Percentiles rank a stretch among this genome's conserved stretches.
These are phyloP conservation scores for Hydroisotoma schaefferi DNA, from an alignment of 2,888 invertebrate species.

Conservation along the genomic window DNA sequence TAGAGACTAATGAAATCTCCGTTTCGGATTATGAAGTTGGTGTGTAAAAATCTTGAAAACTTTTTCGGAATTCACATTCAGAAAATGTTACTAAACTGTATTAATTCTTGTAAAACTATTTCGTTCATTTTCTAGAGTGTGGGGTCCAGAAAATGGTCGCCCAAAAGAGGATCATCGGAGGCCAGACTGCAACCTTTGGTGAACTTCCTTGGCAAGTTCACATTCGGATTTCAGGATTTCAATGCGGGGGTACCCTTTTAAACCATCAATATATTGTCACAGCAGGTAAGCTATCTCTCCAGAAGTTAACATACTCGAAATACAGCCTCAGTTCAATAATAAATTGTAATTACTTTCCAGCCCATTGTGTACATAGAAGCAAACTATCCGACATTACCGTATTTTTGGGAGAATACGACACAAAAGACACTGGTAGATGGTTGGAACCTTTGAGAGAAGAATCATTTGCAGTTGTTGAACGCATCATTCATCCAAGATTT, in stretches of 20 bases:
- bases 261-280: conserved; percentile 66
- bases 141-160: conserved; percentile 61
- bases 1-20: conserved; percentile 45
- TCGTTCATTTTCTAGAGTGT: conserved; percentile 56
- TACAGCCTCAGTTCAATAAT: too few relatives aligned
- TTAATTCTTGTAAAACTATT: background rate
- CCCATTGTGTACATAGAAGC: conserved; percentile 68
- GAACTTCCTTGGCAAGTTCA: conserved; percentile 80
- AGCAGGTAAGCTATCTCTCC: conserved; percentile 32
- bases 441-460: conserved; percentile 64
- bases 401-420: conserved; percentile 76
- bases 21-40: conserved; percentile 47
- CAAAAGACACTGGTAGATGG: conserved; percentile 63
- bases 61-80: too few relatives aligned
- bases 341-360: conserved; percentile 55
- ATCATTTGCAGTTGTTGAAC: conserved; percentile 66
- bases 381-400: conserved; percentile 66
- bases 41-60: conserved; percentile 12
- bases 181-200: conserved; percentile 70
- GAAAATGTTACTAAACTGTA: background rate
- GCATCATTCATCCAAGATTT: conserved; percentile 75
- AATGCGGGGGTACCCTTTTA: conserved; percentile 76
- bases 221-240: conserved; percentile 74
- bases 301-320: too few relatives aligned
- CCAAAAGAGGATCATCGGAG: conserved; percentile 75